Evolutionary conservation across 1,140 invertebrate genomes (phyloP), one percentile per base, ranked within the genome.

Genomic region (Chionoecetes opilio): DNA sequence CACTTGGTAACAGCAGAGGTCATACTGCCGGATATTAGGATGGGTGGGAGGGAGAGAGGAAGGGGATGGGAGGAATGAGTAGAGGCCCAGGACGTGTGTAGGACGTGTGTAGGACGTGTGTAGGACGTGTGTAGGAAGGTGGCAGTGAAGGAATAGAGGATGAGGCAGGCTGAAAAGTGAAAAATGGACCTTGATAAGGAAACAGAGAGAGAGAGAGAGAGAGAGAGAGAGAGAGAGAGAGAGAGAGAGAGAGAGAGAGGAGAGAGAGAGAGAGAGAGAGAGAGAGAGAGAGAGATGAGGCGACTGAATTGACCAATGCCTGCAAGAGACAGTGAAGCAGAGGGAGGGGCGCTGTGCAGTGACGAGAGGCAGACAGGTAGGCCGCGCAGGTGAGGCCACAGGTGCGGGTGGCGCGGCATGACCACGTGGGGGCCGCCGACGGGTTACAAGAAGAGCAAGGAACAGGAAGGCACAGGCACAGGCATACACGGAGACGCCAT

Each of bases 1-100:
- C 86, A n/a, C 86, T 88, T 90, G 88, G 88, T 53, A 53, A 90
- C 88, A 90, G 38, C 41, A n/a, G 53, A 41, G 88, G 88, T 37
- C 35, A 88, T 0, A 29, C n/a, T 53, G 26, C 63, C 63, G 63
- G 63, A 75, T 75, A 75, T n/a, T 90, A 41, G 9, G 38, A 8
- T 31, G 38, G 38, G 88, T 11, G 26, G 17, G 21, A 53, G 41
- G 88, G 37, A 3, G 86, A 37, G 86, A 8, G 86, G 86, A 8
- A 88, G 35, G 86, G 26, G 14, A 29, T 41, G 34, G 86, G 32
- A 29, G 26, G 37, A 84, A n/a, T n/a, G 32, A 29, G 82, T 17
- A 84, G 32, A 84, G 82, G 82, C 9, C n/a, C 29, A 84, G 82
- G 82, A 84, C 82, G 82, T 11, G 82, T 11, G 0, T 75, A 75